These are phyloP conservation scores for Chrysotoxum bicinctum DNA, from an alignment of 2,888 invertebrate species.

Conservation along the genomic window DNA sequence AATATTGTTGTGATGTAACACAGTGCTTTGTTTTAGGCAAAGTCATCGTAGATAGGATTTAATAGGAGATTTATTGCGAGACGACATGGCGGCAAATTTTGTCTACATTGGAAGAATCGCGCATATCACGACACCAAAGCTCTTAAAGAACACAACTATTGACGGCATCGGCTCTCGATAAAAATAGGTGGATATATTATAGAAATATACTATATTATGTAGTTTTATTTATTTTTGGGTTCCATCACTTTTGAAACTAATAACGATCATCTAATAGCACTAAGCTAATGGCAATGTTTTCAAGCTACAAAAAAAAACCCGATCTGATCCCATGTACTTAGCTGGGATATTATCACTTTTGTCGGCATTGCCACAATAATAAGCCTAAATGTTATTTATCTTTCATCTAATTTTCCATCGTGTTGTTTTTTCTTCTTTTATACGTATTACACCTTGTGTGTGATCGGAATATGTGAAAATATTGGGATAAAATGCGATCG, in stretches of 20 bases:
- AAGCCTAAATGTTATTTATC: slow-evolving; percentile 62
- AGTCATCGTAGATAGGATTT: no score
- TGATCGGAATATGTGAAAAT: slow-evolving; percentile 10
- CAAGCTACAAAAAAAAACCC: neutral
- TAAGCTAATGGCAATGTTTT: neutral
- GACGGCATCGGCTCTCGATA: no score
- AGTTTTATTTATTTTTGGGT: neutral
- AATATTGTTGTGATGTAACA: no score
- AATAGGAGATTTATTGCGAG: no score
- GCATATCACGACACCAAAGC: no score
- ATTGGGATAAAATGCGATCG: slow-evolving; percentile 47
- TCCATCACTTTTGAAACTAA: neutral
- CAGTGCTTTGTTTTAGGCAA: no score
- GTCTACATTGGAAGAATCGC: no score
- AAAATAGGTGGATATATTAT: no score
- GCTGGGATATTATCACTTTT: slow-evolving; percentile 27
- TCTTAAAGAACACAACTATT: no score
- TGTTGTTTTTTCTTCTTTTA: slow-evolving; percentile 31
- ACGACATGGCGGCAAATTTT: no score
- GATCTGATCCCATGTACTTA: slow-evolving; percentile 37
- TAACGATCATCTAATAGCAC: slow-evolving; percentile 27
- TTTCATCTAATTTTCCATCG: slow-evolving; percentile 67
- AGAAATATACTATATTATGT: no score
- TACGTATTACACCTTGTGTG: neutral
- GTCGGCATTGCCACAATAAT: slow-evolving; percentile 48